Percentiles rank a stretch among this genome's conserved stretches.
These are phyloP conservation scores for Drosophila subobscura DNA, from an alignment of 1,140 invertebrate genomes.

Conservation along the genomic window DNA sequence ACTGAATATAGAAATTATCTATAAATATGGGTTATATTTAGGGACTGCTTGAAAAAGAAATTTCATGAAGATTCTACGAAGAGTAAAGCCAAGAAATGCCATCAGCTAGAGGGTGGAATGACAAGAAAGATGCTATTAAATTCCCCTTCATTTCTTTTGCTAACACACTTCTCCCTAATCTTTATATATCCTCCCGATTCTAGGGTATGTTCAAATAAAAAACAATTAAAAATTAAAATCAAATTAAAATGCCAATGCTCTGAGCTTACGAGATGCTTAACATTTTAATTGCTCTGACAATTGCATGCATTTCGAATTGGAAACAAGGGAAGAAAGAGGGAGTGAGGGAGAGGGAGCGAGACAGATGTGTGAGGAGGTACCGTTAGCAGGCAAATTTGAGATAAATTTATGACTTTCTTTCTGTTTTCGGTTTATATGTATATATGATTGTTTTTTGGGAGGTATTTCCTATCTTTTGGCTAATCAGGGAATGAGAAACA, in stretches of 20 bases:
- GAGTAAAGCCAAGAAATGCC: too few species aligned
- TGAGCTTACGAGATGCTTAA: slow-evolving; percentile 25
- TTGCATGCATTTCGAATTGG: slow-evolving; percentile 16
- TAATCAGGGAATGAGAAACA: slow-evolving; percentile 39
- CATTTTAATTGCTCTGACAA: slow-evolving; percentile 38
- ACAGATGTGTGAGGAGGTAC: slow-evolving; percentile 4
- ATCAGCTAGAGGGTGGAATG: too few species aligned
- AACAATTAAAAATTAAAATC: slow-evolving; percentile 41
- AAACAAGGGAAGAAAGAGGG: background rate
- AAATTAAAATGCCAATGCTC: slow-evolving; percentile 47
- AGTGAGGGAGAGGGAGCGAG: background rate
- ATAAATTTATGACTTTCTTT: slow-evolving; percentile 35
- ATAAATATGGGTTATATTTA: too few species aligned
- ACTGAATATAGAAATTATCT: too few species aligned
- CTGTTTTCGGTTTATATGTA: slow-evolving; percentile 11
- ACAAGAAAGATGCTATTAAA: too few species aligned
- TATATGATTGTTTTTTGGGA: slow-evolving; percentile 7
- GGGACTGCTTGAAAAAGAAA: too few species aligned
- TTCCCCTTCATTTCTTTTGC: too few species aligned
- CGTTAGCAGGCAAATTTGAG: slow-evolving; percentile 32
- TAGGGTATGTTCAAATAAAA: slow-evolving; percentile 32
- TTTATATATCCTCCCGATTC: slow-evolving; percentile 1
- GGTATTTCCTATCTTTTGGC: slow-evolving; percentile 20
- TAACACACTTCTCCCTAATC: background rate
- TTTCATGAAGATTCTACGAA: too few species aligned